These are phyloP conservation scores for Oncorhynchus nerka DNA, from an alignment of 2,113 vertebrate species.

Conservation along the genomic window DNA sequence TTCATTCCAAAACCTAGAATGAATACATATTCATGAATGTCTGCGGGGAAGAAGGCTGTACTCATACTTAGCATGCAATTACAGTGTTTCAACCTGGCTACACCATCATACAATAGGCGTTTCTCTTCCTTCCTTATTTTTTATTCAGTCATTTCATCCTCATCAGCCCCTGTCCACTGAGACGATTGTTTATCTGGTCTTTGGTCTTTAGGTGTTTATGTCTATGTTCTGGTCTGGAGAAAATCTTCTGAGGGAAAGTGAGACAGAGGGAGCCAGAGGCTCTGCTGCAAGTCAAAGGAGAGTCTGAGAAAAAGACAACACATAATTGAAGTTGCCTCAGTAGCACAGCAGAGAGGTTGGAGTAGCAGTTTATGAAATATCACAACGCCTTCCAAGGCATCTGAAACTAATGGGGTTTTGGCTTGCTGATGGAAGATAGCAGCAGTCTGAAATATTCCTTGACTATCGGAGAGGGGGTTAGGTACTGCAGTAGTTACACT, in stretches of 20 bases:
- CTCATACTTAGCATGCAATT: conserved; percentile 20
- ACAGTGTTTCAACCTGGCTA: neutral
- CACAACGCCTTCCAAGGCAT: neutral
- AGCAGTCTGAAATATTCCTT: conserved; percentile 17
- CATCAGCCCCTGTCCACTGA: neutral
- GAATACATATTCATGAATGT: conserved; percentile 2
- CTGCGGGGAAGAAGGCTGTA: conserved; percentile 4
- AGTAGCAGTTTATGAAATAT: conserved; percentile 27
- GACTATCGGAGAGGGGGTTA: conserved; percentile 30
- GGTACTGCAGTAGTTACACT: conserved; percentile 10
- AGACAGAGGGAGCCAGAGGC: no score
- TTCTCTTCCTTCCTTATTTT: neutral
- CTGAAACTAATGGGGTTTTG: conserved; percentile 22
- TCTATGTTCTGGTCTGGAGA: neutral
- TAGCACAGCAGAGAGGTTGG: neutral
- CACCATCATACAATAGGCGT: neutral
- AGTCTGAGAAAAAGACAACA: neutral
- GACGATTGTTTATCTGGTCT: conserved; percentile 7
- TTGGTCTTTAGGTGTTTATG: neutral
- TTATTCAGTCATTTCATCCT: conserved; percentile 11
- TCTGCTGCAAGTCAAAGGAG: neutral
- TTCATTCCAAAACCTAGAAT: no score
- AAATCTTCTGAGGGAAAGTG: neutral
- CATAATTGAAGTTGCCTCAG: neutral
- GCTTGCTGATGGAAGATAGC: conserved; percentile 20